Percentiles rank a stretch among this genome's conserved stretches.
phyloP scores from a whole-genome alignment of 2,113 vertebrate species.

The Daphoenositta chrysoptera region DNA sequence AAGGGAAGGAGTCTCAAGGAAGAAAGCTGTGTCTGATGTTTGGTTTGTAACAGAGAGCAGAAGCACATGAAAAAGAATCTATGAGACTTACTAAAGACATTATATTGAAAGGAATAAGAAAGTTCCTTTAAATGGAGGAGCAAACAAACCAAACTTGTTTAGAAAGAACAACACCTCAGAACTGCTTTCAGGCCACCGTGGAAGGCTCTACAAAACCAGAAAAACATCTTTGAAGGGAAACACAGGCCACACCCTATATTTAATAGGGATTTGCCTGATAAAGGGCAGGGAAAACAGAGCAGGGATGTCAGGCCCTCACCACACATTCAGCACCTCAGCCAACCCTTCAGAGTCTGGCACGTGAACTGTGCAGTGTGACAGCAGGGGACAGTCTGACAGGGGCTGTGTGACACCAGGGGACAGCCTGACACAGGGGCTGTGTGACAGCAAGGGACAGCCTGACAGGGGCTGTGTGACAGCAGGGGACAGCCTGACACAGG shows the following conservation, averaged over 20 bases:
- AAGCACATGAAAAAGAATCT: background rate
- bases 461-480: background rate
- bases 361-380: accelerated
- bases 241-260: background rate
- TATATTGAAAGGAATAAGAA: background rate
- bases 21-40: background rate
- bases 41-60: background rate
- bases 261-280: background rate
- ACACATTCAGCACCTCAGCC: background rate
- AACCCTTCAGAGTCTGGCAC: background rate
- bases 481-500: background rate
- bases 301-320: background rate
- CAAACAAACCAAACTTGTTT: background rate
- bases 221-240: background rate
- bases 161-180: background rate
- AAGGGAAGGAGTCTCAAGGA: background rate
- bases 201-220: background rate
- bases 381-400: background rate
- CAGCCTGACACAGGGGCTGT: accelerated
- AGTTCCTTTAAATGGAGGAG: background rate
- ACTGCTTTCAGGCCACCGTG: background rate
- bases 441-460: too few relatives aligned
- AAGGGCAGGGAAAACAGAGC: background rate
- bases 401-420: background rate
- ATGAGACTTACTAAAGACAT: background rate